phyloP scores from a whole-genome alignment of 1,140 invertebrate genomes.

The Drosophila eugracilis region DNA sequence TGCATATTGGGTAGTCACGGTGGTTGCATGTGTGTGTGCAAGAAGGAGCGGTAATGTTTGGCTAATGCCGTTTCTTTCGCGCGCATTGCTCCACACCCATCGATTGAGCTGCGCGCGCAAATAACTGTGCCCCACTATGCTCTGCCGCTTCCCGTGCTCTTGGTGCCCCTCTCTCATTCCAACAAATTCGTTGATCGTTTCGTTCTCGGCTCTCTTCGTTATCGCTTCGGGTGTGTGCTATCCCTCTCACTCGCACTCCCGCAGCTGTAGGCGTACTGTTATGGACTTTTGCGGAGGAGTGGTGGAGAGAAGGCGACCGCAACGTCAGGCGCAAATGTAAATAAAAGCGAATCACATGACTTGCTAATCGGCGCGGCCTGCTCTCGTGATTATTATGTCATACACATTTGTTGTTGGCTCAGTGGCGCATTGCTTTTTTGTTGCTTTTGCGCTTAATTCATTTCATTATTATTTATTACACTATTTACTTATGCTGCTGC shows the following conservation, averaged over 20 bases:
- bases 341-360: conserved; percentile 85
- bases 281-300: background rate
- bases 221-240: conserved; percentile 47
- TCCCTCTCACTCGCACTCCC: conserved; percentile 27
- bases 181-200: conserved; percentile 17
- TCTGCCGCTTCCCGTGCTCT: conserved; percentile 3
- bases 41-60: conserved; percentile 5
- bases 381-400: conserved; percentile 85
- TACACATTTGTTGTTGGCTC: conserved; percentile 78
- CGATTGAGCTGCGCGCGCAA: conserved; percentile 58
- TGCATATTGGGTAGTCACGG: conserved; percentile 45
- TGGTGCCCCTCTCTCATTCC: background rate
- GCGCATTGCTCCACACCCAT: conserved; percentile 19
- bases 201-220: conserved; percentile 43
- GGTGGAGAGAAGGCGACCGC: conserved; percentile 24
- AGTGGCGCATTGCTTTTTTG: conserved; percentile 46
- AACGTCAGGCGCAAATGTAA: conserved; percentile 80
- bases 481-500: conserved; percentile 64
- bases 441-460: conserved; percentile 55
- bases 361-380: conserved; percentile 84
- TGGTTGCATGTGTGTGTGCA: conserved; percentile 28
- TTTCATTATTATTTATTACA: conserved; percentile 80
- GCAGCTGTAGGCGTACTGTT: background rate
- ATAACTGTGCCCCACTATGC: conserved; percentile 47
- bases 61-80: conserved; percentile 16